These are phyloP conservation scores for Struthidea cinerea DNA, from an alignment of 2,113 vertebrate genomes.

Conservation along the genomic window DNA sequence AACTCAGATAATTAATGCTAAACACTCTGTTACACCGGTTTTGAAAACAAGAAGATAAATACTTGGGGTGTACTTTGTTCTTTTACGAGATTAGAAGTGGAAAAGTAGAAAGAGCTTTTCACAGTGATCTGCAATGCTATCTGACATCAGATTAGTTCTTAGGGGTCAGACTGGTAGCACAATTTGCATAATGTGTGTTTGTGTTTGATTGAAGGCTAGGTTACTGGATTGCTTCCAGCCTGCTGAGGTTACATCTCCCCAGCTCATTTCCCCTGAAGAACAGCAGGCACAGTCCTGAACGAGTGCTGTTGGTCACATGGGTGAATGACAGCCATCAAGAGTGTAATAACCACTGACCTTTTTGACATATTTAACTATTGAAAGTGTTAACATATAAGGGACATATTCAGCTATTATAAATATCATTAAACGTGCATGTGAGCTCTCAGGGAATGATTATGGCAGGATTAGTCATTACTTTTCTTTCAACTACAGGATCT, in stretches of 20 bases:
- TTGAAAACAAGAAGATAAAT: not conserved
- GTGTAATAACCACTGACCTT: slow-evolving; percentile 8
- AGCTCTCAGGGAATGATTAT: not conserved
- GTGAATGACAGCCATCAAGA: not conserved
- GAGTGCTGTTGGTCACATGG: not conserved
- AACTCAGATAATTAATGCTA: not conserved
- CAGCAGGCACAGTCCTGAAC: not conserved
- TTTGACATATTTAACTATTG: slow-evolving; percentile 25
- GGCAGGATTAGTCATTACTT: not conserved
- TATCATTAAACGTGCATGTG: not conserved
- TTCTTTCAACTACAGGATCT: not conserved
- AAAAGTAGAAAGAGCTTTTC: not conserved
- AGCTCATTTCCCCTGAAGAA: not conserved
- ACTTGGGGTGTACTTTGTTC: not conserved
- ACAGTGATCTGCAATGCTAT: not conserved
- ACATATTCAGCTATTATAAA: slow-evolving; percentile 20
- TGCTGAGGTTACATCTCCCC: not conserved
- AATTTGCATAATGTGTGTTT: not conserved
- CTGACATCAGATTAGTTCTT: not conserved
- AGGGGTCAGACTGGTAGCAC: not conserved
- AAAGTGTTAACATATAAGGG: not conserved
- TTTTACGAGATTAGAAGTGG: not conserved
- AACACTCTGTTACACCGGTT: not conserved
- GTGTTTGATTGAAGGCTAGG: not conserved
- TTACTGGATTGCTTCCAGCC: not conserved